Evolutionary conservation across 2,797 vertebrate species (phyloP), one percentile per base, ranked within the genome.

Genomic region (Catostomus latipinnis): DNA sequence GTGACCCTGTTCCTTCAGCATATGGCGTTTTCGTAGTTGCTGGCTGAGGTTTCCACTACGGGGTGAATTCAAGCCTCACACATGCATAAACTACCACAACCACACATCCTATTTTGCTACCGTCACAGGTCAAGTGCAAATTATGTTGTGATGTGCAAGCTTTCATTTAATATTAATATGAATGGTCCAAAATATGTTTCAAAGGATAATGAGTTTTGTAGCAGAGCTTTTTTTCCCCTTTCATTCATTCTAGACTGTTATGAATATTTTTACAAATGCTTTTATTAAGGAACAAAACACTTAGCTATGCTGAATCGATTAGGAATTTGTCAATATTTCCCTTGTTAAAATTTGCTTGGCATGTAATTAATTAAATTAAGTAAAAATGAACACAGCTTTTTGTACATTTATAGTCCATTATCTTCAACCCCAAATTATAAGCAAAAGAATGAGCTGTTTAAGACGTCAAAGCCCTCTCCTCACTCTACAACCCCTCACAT

Each of bases 21-120:
- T 79, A 45, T 71, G 58, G 46, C 75, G 68, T 81, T 74, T 86
- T 84, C 80, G 81, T 75, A 57, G 58, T 77, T 84, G 86, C 86
- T 87, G 56, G 69, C 65, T 86, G 88, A 87, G 88, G 88, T 88
- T 89, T 88, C 82, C 86, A 77, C 63, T 82, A 52, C 49, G 14
- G 16, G 62, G 73, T 13, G 67, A 74, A 52, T 68, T 43, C 0
- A 16, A 73, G 79, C 67, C 54, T 60, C 67, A 74, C 9, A 62
- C 0, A 34, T 34, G 48, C 72, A 71, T 34, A 57, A 49, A n/a
- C 45, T 16, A 11, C 65, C 75, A 77, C 54, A 78, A 78, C 22
- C 11, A 9, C 68, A 63, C 57, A 53, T 22, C 49, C 67, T 53
- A 13, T 45, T 73, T 66, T 79, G 58, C 81, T 53, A 70, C 65